Conservation (phyloP, 2,888 invertebrate species). For the Liopterus haemorrhoidalis region DNA sequence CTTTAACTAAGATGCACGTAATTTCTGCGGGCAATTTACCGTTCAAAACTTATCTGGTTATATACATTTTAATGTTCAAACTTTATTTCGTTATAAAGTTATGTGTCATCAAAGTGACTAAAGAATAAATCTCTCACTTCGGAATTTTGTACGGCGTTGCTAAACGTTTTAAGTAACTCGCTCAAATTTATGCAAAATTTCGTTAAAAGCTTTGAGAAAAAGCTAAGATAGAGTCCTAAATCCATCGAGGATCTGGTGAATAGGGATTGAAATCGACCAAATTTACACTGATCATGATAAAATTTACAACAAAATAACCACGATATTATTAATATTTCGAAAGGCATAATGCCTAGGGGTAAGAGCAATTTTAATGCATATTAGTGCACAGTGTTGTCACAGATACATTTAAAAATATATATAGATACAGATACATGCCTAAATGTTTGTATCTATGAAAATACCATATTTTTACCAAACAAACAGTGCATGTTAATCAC, state of each 20-base stretch:
- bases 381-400: too few species aligned
- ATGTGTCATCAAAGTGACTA: slow-evolving; percentile 21
- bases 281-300: background rate
- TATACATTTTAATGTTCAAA: slow-evolving; percentile 16
- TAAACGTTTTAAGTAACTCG: background rate
- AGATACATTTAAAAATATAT: too few species aligned
- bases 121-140: slow-evolving; percentile 19
- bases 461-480: too few species aligned
- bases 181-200: slow-evolving; percentile 18
- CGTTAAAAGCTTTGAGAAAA: slow-evolving; percentile 21
- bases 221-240: too few species aligned
- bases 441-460: too few species aligned
- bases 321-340: background rate
- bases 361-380: too few species aligned
- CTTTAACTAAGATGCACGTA: too few species aligned
- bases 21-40: slow-evolving; percentile 9
- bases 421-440: too few species aligned
- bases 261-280: slow-evolving; percentile 14
- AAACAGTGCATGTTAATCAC: too few species aligned
- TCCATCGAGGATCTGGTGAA: too few species aligned
- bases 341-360: too few species aligned
- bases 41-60: slow-evolving; percentile 3
- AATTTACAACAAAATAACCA: background rate
- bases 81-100: slow-evolving; percentile 21
- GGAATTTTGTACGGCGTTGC: slow-evolving; percentile 2